Conservation (phyloP, 2,113 vertebrate genomes). For the Butorides virescens region DNA sequence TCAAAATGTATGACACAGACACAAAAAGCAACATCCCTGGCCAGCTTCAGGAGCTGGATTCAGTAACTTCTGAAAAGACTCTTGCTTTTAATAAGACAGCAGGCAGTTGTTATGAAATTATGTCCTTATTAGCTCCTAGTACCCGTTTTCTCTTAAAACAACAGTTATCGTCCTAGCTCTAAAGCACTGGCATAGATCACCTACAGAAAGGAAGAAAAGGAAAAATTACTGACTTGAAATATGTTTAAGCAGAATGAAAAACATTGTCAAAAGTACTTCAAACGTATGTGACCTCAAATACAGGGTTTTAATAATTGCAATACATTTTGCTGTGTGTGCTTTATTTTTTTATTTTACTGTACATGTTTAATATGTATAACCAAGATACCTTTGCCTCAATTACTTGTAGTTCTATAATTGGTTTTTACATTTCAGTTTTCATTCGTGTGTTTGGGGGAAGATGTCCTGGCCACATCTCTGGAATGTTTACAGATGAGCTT, state of each 20-base stretch:
- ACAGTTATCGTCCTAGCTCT: neutral
- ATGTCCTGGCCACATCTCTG: neutral
- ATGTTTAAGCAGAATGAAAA: neutral
- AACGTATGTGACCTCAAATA: neutral
- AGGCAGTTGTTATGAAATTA: neutral
- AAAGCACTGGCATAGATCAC: neutral
- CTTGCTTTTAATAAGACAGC: neutral
- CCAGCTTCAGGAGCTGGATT: neutral
- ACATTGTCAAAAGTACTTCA: neutral
- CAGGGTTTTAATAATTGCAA: neutral
- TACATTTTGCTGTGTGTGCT: neutral
- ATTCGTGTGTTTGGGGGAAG: neutral
- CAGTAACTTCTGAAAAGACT: neutral
- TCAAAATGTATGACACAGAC: neutral
- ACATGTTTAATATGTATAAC: neutral
- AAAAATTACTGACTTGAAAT: neutral
- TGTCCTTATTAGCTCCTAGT: neutral
- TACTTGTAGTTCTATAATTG: neutral
- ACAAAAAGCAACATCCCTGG: neutral
- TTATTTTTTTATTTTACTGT: neutral
- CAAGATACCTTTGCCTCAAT: neutral
- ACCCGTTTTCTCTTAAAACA: neutral
- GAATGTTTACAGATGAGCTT: neutral
- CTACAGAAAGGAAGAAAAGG: slow-evolving; percentile 42
- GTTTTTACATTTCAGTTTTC: neutral